Conservation (phyloP, 2,113 vertebrate genomes). For the Burhinus oedicnemus region DNA sequence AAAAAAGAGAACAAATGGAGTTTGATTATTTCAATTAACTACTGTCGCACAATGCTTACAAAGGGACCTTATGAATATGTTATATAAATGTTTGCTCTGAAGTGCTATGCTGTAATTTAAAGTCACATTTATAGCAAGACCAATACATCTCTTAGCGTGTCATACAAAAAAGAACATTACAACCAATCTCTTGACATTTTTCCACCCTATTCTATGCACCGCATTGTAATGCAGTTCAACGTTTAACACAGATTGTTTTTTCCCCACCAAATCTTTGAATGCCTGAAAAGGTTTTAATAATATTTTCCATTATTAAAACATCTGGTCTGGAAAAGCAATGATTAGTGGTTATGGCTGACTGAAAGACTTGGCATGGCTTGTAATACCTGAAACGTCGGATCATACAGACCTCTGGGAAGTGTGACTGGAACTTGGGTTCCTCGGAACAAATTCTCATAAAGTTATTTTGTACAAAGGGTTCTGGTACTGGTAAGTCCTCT, state of each 20-base stretch:
- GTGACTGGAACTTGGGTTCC: conserved; percentile 88
- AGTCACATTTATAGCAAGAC: conserved; percentile 25
- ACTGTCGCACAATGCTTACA: background rate
- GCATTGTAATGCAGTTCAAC: background rate
- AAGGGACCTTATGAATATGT: background rate
- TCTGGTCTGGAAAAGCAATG: conserved; percentile 60
- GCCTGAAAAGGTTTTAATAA: conserved; percentile 49
- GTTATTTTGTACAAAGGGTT: conserved; percentile 54
- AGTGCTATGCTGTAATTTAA: background rate
- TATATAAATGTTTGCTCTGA: conserved; percentile 43
- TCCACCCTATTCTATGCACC: background rate
- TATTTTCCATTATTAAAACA: conserved; percentile 68
- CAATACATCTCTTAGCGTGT: background rate
- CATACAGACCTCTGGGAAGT: conserved; percentile 91
- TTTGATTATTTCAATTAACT: conserved; percentile 48
- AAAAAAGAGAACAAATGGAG: conserved; percentile 25
- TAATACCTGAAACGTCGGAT: conserved; percentile 52
- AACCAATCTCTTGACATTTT: background rate
- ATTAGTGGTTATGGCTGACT: conserved; percentile 58
- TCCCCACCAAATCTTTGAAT: conserved; percentile 4
- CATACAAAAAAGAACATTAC: background rate
- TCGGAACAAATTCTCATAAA: conserved; percentile 80
- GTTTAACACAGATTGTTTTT: conserved; percentile 36
- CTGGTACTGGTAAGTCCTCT: conserved; percentile 49
- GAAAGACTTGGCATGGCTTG: conserved; percentile 46